Conservation (phyloP, 2,113 vertebrate species). For the Cricetomys ansorgei region DNA sequence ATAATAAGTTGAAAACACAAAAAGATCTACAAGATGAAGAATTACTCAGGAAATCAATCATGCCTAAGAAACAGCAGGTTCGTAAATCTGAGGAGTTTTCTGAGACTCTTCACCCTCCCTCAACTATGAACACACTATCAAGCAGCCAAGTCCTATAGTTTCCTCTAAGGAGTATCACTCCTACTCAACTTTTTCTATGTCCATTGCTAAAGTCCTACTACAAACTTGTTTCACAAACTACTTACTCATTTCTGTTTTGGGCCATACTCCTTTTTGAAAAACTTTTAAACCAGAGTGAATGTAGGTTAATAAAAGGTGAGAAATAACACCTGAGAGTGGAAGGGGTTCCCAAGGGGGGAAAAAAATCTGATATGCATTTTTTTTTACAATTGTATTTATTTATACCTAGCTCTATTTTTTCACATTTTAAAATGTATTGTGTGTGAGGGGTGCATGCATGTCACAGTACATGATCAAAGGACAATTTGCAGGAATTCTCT, state of each 20-base stretch:
- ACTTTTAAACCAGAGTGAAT: neutral
- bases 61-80: neutral
- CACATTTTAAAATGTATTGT: neutral
- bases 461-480: neutral
- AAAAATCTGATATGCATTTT: neutral
- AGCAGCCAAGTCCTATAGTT: neutral
- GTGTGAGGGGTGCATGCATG: neutral
- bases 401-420: neutral
- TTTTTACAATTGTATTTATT: neutral
- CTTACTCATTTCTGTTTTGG: neutral
- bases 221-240: neutral
- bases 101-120: neutral
- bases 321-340: neutral
- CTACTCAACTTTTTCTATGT: neutral
- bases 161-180: neutral
- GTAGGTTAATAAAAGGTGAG: neutral
- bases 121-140: neutral
- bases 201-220: neutral
- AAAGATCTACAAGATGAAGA: neutral
- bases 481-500: neutral
- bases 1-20: neutral
- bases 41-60: neutral
- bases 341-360: neutral
- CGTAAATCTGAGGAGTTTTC: conserved; percentile 5
- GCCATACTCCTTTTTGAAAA: neutral